These are phyloP conservation scores for Andrena bicolor DNA, from an alignment of 2,888 invertebrate species.

Conservation along the genomic window DNA sequence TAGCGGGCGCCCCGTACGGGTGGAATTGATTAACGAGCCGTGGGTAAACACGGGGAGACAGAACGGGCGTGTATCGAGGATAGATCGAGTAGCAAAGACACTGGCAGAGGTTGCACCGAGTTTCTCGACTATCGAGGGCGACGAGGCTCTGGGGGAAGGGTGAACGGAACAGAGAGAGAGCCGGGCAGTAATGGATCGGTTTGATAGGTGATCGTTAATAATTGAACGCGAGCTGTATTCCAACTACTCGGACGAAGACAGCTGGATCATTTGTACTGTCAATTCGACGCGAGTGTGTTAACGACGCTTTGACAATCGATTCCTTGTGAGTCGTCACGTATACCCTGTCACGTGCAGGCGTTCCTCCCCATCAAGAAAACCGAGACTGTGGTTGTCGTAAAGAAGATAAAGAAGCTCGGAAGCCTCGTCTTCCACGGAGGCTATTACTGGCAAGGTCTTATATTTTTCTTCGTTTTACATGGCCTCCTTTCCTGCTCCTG, in stretches of 20 bases:
- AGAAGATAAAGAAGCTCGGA: constrained; percentile 5
- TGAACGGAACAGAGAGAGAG: constrained; percentile 24
- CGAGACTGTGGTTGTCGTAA: background rate
- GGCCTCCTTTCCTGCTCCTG: constrained; percentile 16
- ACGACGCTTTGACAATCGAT: constrained; percentile 24
- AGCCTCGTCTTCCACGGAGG: constrained; percentile 14
- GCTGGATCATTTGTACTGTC: constrained; percentile 42
- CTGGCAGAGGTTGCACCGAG: constrained; percentile 5
- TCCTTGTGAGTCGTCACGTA: constrained; percentile 5
- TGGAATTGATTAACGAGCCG: constrained; percentile 47
- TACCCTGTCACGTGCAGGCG: background rate
- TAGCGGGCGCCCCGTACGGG: background rate
- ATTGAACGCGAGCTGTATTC: background rate
- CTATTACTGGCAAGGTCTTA: constrained; percentile 14
- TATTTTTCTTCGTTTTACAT: constrained; percentile 16
- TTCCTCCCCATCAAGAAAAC: background rate
- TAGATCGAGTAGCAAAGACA: constrained; percentile 8
- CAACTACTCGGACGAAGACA: constrained; percentile 1
- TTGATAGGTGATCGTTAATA: constrained; percentile 48
- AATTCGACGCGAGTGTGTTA: constrained; percentile 11
- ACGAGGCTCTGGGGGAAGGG: constrained; percentile 5
- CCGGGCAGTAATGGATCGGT: constrained; percentile 34
- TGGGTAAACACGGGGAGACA: constrained; percentile 39
- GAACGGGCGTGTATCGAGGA: constrained; percentile 11
- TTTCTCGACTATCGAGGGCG: background rate